Conservation (phyloP, 2,888 invertebrate species). For the Eutolmus rufibarbis region DNA sequence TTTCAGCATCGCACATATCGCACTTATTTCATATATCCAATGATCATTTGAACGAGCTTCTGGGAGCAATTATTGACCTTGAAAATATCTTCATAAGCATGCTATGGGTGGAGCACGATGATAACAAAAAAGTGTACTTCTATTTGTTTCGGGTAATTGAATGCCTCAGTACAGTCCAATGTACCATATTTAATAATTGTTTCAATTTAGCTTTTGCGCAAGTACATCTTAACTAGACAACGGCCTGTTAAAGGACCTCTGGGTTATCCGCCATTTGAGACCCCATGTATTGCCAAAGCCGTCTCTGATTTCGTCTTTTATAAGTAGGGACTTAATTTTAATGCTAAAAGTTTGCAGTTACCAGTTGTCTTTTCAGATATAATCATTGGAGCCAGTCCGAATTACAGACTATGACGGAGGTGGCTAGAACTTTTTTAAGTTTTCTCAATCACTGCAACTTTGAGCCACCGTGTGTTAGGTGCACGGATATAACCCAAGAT, state of each 20-base stretch:
- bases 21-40: slow-evolving; percentile 80
- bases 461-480: slow-evolving; percentile 84
- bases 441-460: slow-evolving; percentile 95
- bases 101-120: slow-evolving; percentile 88
- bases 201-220: slow-evolving; percentile 74
- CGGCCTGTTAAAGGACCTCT: slow-evolving; percentile 84
- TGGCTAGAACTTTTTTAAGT: slow-evolving; percentile 91
- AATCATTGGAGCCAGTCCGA: slow-evolving; percentile 65
- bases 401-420: slow-evolving; percentile 80
- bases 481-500: slow-evolving; percentile 77
- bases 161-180: neutral
- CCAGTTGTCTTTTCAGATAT: slow-evolving; percentile 49
- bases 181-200: neutral
- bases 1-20: slow-evolving; percentile 79
- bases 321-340: slow-evolving; percentile 66
- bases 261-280: slow-evolving; percentile 92
- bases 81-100: slow-evolving; percentile 94
- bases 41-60: slow-evolving; percentile 82
- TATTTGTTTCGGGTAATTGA: slow-evolving; percentile 80
- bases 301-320: slow-evolving; percentile 89
- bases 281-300: slow-evolving; percentile 91
- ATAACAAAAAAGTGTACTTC: slow-evolving; percentile 91
- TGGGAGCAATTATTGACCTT: slow-evolving; percentile 92
- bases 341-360: neutral
- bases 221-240: slow-evolving; percentile 83